Evolutionary conservation across 2,113 vertebrate species (phyloP).

Genomic region (Montifringilla adamsi): DNA sequence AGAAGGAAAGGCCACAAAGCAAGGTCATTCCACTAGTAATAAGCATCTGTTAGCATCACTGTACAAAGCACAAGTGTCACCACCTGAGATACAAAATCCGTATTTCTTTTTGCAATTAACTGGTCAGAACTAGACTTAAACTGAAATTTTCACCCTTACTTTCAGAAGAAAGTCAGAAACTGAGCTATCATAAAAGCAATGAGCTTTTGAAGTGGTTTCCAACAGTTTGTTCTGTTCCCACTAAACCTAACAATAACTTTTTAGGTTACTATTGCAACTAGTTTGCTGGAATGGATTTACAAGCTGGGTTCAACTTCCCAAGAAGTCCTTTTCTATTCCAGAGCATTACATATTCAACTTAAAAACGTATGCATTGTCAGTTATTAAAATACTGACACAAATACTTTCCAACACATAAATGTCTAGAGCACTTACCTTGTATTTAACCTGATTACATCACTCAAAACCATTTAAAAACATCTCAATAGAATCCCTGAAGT

Average conservation of each 20-base stretch:
- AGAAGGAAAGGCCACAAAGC: not conserved
- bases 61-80: not conserved
- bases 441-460: conserved; percentile 46
- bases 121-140: not conserved
- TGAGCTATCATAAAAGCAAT: not conserved
- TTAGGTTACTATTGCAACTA: not conserved
- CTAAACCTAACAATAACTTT: not conserved
- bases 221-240: not conserved
- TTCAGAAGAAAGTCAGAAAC: not conserved
- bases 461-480: conserved; percentile 26
- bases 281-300: not conserved
- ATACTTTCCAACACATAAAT: not conserved
- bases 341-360: not conserved
- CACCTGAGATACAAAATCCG: not conserved
- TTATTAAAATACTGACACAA: conserved; percentile 31
- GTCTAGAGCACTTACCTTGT: conserved; percentile 21
- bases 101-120: not conserved
- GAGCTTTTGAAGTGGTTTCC: not conserved
- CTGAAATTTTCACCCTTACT: not conserved
- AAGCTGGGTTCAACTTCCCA: not conserved
- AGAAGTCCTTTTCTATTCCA: not conserved
- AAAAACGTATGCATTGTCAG: not conserved
- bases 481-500: conserved; percentile 7
- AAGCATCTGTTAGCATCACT: not conserved
- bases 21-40: not conserved